Evolutionary conservation across 2,797 vertebrate genomes (phyloP).

Genomic region (Melanitta fusca): DNA sequence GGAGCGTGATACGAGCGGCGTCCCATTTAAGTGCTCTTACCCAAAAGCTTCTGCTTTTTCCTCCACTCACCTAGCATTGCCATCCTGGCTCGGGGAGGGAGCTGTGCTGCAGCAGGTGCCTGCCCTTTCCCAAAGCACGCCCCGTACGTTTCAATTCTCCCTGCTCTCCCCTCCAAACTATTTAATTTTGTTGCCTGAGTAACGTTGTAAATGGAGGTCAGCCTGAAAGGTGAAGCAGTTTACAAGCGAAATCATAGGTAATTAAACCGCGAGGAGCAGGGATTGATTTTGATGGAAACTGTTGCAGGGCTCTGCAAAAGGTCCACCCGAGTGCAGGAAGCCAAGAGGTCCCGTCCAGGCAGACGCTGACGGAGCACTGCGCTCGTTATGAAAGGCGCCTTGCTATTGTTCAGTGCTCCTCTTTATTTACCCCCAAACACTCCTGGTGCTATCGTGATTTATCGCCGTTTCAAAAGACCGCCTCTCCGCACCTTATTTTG

Average conservation of each 20-base stretch:
- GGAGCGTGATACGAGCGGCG: not conserved
- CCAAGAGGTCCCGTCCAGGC: conserved; percentile 11
- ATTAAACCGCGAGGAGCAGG: conserved; percentile 62
- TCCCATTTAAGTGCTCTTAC: not conserved
- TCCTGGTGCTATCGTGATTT: conserved; percentile 34
- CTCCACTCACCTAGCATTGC: not conserved
- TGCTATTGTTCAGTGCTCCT: conserved; percentile 33
- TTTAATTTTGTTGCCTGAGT: conserved; percentile 50
- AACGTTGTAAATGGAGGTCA: conserved; percentile 58
- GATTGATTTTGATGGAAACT: conserved; percentile 50
- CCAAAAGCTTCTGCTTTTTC: not conserved
- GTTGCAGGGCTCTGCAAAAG: not conserved
- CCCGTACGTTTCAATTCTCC: not conserved
- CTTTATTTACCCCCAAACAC: conserved; percentile 33
- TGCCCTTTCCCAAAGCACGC: not conserved
- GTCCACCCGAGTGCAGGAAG: not conserved
- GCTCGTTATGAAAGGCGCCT: not conserved
- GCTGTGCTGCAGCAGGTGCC: not conserved
- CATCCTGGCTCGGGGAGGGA: not conserved
- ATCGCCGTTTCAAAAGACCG: conserved; percentile 21
- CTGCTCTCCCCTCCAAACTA: not conserved
- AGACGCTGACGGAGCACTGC: conserved; percentile 27
- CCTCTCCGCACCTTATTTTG: not conserved
- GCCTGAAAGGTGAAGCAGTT: conserved; percentile 47
- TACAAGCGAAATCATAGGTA: conserved; percentile 64